Evolutionary conservation across 2,797 vertebrate genomes (phyloP), one percentile per base, ranked within the genome.

Genomic region (Notoglanidium macrostoma): DNA sequence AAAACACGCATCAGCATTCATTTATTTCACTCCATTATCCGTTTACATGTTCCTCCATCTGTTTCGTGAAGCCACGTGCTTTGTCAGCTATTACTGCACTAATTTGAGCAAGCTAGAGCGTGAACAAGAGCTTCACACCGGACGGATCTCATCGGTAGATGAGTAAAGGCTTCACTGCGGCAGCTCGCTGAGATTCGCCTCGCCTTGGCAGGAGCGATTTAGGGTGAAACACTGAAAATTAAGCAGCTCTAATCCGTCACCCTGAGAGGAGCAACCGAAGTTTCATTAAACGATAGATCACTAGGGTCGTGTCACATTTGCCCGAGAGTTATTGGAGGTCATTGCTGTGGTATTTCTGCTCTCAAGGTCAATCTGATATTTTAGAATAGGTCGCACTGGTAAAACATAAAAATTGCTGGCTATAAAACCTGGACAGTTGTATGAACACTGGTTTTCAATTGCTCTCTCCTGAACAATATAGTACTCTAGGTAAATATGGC

Each of bases 151-250:
- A 51, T 0, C 78, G 57, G 76, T 15, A 68, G 83, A 89, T 88
- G 87, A 85, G 61, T 65, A 85, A 90, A 85, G 8, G 79, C 72
- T 86, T 90, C 40, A 84, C 63, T 77, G 85, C 49, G 29, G 86
- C 61, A 87, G 78, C 81, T 90, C n/a, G 6, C n/a, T 9, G 55
- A 65, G 23, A 61, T 54, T 87, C 78, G 88, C 87, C 87, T 68
- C 54, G 88, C 89, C 89, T 90, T 70, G 89, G 88, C 87, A 88
- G 87, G 85, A 88, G 83, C 87, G 63, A 89, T 94, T 93, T 90
- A 90, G 87, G 90, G 92, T 91, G 90, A 93, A 92, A 93, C 90
- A 90, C 93, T 90, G 89, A 82, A 93, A 93, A 92, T 94, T 92
- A 94, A 93, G 87, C 88, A 88, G 29, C 72, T 80, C 90, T 91